A percentile compares a stretch with the other conserved stretches of the same genome.
phyloP scores from a whole-genome alignment of 2,797 vertebrate genomes.

The Spinus pinus region DNA sequence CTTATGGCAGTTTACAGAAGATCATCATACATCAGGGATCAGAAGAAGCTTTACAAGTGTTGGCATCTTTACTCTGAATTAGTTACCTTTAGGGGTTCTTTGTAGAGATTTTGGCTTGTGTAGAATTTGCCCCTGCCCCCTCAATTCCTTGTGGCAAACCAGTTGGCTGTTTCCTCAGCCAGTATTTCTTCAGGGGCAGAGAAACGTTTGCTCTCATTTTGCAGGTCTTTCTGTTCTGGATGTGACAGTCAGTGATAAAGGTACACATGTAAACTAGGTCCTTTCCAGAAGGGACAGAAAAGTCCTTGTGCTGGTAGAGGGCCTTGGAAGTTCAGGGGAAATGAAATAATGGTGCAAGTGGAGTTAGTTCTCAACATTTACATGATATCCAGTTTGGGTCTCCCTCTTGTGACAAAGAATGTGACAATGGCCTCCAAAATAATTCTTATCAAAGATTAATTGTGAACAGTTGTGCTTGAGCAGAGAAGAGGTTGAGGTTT shows the following conservation, averaged over 20 bases:
- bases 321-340: neutral
- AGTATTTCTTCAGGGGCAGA: neutral
- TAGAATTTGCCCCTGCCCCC: neutral
- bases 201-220: neutral
- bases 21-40: neutral
- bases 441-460: neutral
- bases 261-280: neutral
- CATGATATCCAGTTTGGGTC: neutral
- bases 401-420: neutral
- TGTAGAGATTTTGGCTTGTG: neutral
- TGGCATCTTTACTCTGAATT: neutral
- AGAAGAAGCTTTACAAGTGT: neutral
- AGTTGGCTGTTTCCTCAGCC: neutral
- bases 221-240: neutral
- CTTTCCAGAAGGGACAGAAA: neutral
- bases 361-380: neutral
- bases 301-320: neutral
- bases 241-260: neutral
- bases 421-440: fast-evolving
- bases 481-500: neutral
- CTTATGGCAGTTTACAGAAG: neutral
- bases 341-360: neutral
- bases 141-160: neutral
- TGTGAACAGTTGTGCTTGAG: neutral
- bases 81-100: neutral